Evolutionary conservation across 2,888 invertebrate genomes (phyloP), one percentile per base, ranked within the genome.

Genomic region (Acrobeloides nanus): DNA sequence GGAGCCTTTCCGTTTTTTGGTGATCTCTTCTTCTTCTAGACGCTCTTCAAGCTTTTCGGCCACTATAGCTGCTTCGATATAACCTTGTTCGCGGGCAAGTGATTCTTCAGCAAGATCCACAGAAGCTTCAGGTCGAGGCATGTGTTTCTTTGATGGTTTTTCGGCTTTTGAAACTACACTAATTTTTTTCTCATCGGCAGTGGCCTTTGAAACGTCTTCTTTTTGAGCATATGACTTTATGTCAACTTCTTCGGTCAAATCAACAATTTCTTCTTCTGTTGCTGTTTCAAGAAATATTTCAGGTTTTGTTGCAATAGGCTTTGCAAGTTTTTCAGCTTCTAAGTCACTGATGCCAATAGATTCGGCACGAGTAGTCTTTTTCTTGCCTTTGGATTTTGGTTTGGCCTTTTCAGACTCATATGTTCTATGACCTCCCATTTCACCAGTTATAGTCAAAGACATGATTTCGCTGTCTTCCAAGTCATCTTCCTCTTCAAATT

Each of bases 191-290:
- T 38, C 34, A 20, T 38, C 34, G 5, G 5, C 5, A 5, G 20
- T 38, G 4, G 33, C 38, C 18, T 21, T 32, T 6, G 27, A 2
- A 18, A 23, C 38, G 1, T 21, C 38, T 38, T 38, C 24, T 38
- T 38, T 24, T 18, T 31, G 21, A 5, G 38, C 38, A 23, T 38
- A 20, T 47, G 12, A 1, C n/a, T n/a, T 48, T 31, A 1, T 21
- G 3, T 48, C 32, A 26, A 8, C 2, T 10, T 44, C 21, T 43
- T 40, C 42, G 33, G 20, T 23, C 24, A 23, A 21, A 20, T 33
- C 23, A 5, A 23, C 34, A 38, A 25, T 26, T 6, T 1, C 23
- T 38, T 38, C 8, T 7, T 38, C 25, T 7, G 23, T 18, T 38
- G 23, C 33, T 38, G 38, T 32, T 38, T 38, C 23, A 23, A 39